Conservation (phyloP, 1,140 invertebrate species). For the Drosophila quadrilineata region DNA sequence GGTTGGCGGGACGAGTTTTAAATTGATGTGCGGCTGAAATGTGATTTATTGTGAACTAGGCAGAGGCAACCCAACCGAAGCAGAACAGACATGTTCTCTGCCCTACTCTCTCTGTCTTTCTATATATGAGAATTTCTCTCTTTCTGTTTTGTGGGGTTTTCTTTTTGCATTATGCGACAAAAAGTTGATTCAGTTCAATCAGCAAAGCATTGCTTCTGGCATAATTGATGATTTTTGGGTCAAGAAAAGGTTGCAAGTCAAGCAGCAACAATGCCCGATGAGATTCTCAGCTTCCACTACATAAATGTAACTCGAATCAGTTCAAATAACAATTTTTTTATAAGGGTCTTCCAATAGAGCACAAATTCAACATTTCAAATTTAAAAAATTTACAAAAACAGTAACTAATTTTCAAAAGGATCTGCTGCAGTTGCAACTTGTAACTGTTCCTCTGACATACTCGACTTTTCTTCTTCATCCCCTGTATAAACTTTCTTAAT, state of each 20-base stretch:
- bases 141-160: background rate
- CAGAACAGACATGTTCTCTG: background rate
- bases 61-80: constrained; percentile 9
- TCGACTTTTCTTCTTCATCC: no score
- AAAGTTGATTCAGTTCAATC: constrained; percentile 23
- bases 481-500: no score
- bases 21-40: constrained; percentile 31
- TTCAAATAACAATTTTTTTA: background rate
- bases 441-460: no score
- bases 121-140: no score
- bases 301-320: background rate
- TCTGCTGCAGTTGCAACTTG: no score
- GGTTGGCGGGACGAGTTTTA: constrained; percentile 11
- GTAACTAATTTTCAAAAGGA: background rate
- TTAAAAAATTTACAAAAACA: background rate
- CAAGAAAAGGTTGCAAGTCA: constrained; percentile 17
- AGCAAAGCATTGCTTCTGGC: constrained; percentile 2
- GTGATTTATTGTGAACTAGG: constrained; percentile 36
- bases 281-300: no score
- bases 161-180: constrained; percentile 37
- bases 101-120: background rate
- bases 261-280: no score
- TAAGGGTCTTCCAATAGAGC: no score
- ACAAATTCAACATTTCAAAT: no score
- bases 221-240: constrained; percentile 35